Conservation (phyloP, 1,140 invertebrate genomes). For the Brachystomella parvula region DNA sequence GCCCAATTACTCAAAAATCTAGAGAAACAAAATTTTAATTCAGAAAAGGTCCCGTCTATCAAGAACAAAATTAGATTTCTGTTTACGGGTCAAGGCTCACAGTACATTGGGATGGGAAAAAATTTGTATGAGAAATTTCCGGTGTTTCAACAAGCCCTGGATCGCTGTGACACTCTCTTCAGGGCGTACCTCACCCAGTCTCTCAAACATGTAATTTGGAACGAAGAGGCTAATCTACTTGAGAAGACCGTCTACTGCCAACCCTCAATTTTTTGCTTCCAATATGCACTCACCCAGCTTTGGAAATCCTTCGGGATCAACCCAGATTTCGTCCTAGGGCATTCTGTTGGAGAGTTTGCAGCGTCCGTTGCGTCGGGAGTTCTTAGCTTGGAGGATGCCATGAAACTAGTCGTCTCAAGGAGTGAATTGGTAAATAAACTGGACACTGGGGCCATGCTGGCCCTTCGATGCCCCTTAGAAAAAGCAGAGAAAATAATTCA, state of each 20-base stretch:
- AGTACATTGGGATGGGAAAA: constrained; percentile 27
- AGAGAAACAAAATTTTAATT: not conserved
- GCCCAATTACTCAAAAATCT: not conserved
- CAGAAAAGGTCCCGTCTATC: not conserved
- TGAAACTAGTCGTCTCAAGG: constrained; percentile 17
- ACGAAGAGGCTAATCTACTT: not conserved
- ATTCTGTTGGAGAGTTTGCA: constrained; percentile 30
- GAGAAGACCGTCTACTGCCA: constrained; percentile 26
- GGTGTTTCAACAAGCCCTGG: constrained; percentile 19
- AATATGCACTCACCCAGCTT: constrained; percentile 18
- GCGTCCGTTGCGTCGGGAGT: constrained; percentile 23
- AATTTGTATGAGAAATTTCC: constrained; percentile 16
- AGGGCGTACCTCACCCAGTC: not conserved
- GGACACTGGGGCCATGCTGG: constrained; percentile 23
- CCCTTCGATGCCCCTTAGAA: constrained; percentile 13
- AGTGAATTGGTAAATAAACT: constrained; percentile 19
- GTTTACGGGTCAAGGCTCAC: constrained; percentile 30
- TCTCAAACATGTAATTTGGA: not conserved
- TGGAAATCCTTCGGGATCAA: constrained; percentile 25
- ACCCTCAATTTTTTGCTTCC: constrained; percentile 29
- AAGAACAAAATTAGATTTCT: constrained; percentile 20
- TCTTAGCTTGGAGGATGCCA: constrained; percentile 19
- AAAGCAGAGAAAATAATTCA: constrained; percentile 6
- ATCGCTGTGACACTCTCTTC: constrained; percentile 17
- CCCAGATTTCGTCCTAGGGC: constrained; percentile 26